These are phyloP conservation scores for Otus scops DNA, from an alignment of 2,797 vertebrate genomes.

Conservation along the genomic window DNA sequence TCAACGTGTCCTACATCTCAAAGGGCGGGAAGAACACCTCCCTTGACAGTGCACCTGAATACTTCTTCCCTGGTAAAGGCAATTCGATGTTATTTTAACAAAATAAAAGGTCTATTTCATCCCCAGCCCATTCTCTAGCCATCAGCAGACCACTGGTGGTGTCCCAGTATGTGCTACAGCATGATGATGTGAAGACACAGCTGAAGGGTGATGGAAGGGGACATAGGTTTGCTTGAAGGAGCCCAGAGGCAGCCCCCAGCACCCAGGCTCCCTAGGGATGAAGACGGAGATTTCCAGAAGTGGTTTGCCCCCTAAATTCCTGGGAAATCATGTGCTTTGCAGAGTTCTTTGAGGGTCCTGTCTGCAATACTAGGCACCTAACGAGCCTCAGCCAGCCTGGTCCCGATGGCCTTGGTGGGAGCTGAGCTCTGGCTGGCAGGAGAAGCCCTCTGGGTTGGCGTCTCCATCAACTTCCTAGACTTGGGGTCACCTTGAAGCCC, in stretches of 20 bases:
- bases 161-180: neutral
- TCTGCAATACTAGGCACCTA: neutral
- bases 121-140: neutral
- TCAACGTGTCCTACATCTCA: slow-evolving; percentile 53
- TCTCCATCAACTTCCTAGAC: neutral
- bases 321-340: rapidly evolving
- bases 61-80: slow-evolving; percentile 60
- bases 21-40: slow-evolving; percentile 61
- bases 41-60: neutral
- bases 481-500: neutral
- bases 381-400: neutral
- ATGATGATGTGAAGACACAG: neutral
- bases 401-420: neutral
- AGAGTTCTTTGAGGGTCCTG: neutral
- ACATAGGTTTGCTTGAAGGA: neutral
- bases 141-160: neutral
- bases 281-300: neutral
- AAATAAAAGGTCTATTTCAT: neutral
- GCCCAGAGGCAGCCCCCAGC: neutral
- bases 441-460: neutral
- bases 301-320: neutral
- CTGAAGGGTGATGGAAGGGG: neutral
- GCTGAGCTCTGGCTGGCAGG: rapidly evolving
- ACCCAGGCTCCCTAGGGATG: neutral
- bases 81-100: neutral